Conservation (phyloP, 2,113 vertebrate genomes). For the Anolis carolinensis region DNA sequence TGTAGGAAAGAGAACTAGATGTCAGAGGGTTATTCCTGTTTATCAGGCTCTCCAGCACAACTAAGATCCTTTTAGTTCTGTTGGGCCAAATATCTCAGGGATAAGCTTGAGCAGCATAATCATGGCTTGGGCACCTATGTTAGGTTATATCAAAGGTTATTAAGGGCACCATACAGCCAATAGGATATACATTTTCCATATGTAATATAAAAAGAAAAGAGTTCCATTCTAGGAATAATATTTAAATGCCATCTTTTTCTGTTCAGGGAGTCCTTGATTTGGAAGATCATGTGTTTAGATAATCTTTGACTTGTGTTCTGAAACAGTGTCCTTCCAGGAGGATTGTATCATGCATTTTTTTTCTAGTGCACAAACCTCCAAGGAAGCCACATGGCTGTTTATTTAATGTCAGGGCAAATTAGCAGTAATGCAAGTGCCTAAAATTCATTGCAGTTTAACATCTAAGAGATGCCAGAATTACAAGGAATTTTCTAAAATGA, state of each 20-base stretch:
- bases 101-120: too few relatives aligned
- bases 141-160: too few relatives aligned
- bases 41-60: too few relatives aligned
- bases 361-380: not conserved
- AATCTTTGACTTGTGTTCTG: not conserved
- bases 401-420: not conserved
- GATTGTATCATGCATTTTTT: not conserved
- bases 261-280: not conserved
- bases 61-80: too few relatives aligned
- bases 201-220: not conserved
- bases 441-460: not conserved
- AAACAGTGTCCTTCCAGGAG: not conserved
- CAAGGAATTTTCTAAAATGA: constrained; percentile 26
- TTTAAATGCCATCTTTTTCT: not conserved
- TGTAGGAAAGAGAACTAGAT: too few relatives aligned
- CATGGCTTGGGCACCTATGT: too few relatives aligned
- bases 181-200: too few relatives aligned
- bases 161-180: too few relatives aligned
- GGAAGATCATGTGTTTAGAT: not conserved
- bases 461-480: not conserved
- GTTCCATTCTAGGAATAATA: not conserved
- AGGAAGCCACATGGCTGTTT: not conserved
- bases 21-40: too few relatives aligned
- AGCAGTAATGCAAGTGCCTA: not conserved
- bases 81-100: too few relatives aligned